phyloP scores from a whole-genome alignment of 2,113 vertebrate species.

The Gallinago jamesoni region DNA sequence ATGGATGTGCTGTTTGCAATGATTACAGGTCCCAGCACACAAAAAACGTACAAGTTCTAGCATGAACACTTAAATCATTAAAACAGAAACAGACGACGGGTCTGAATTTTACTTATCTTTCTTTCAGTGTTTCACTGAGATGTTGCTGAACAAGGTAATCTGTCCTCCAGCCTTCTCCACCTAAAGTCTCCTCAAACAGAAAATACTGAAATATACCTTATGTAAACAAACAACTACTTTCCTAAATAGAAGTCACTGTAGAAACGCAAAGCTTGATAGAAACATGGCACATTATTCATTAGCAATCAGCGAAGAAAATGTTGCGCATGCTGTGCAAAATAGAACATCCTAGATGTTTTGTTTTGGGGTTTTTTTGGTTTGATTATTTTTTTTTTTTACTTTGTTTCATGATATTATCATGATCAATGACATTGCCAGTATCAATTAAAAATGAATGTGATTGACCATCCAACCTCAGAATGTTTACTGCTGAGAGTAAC shows the following conservation, averaged over 20 bases:
- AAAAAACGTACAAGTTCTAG: conserved; percentile 5
- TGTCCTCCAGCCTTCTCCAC: not conserved
- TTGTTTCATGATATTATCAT: not conserved
- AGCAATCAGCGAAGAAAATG: not conserved
- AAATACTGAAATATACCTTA: not conserved
- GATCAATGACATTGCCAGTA: not conserved
- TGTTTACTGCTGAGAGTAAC: not conserved
- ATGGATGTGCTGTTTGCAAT: not conserved
- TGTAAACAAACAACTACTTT: not conserved
- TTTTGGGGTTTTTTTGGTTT: not conserved
- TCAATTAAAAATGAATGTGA: not conserved
- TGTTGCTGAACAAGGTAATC: not conserved
- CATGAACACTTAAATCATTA: not conserved
- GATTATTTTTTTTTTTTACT: not conserved
- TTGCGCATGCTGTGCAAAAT: not conserved
- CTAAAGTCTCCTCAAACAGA: not conserved
- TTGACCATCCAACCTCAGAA: not conserved
- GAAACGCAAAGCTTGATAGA: not conserved
- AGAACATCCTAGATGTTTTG: not conserved
- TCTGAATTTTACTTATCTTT: not conserved
- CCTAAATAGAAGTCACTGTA: not conserved
- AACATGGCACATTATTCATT: not conserved
- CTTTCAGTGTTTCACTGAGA: not conserved
- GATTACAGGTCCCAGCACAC: conserved; percentile 33
- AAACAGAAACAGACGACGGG: conserved; percentile 19